phyloP scores from a whole-genome alignment of 1,140 invertebrate genomes.

The Branchinecta lindahli region DNA sequence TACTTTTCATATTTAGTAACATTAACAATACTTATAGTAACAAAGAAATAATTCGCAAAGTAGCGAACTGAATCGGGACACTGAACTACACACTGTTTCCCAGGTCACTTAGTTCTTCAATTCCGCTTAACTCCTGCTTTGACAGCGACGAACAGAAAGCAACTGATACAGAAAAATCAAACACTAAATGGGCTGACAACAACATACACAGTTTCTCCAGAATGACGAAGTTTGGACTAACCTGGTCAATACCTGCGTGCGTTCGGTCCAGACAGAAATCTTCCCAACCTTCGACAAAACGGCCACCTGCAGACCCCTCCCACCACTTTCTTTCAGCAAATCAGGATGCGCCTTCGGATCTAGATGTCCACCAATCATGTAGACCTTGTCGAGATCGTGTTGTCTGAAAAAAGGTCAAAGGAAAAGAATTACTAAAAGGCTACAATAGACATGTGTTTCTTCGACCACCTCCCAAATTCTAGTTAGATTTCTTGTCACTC shows the following conservation, averaged over 20 bases:
- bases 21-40: too few relatives aligned
- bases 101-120: too few relatives aligned
- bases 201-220: too few relatives aligned
- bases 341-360: conserved; percentile 32
- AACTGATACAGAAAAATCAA: too few relatives aligned
- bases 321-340: conserved; percentile 33
- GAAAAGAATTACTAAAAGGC: conserved; percentile 10
- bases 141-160: too few relatives aligned
- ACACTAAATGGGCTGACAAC: too few relatives aligned
- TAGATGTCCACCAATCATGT: conserved; percentile 38
- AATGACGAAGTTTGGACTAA: conserved; percentile 8
- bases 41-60: too few relatives aligned
- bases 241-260: conserved; percentile 39
- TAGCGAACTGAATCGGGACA: too few relatives aligned
- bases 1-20: too few relatives aligned
- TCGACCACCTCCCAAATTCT: too few relatives aligned
- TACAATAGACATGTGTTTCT: background rate
- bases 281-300: conserved; percentile 43
- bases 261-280: conserved; percentile 47
- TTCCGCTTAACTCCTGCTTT: too few relatives aligned
- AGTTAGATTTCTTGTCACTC: conserved; percentile 14
- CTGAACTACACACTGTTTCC: too few relatives aligned
- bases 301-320: conserved; percentile 39
- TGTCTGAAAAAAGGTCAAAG: conserved; percentile 28
- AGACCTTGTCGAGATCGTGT: conserved; percentile 34